Conservation (phyloP, 1,140 invertebrate species). For the Goniozus legneri region DNA sequence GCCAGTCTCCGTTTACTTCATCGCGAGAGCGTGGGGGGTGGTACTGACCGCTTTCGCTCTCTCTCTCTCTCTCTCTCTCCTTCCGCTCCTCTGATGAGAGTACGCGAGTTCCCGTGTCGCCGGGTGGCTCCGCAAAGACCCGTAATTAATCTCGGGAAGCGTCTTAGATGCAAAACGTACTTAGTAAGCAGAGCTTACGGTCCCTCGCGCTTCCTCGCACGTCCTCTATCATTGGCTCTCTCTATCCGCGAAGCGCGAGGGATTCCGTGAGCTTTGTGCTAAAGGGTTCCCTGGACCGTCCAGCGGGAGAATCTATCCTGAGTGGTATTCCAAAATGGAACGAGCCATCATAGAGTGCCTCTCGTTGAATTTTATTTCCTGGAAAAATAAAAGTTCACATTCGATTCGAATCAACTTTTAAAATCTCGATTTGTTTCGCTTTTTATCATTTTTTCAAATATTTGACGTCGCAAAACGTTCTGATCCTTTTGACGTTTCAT, state of each 20-base stretch:
- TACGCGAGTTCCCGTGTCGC: no score
- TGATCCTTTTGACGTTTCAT: no score
- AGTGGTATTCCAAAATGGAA: no score
- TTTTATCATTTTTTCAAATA: no score
- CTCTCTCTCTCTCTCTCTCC: background rate
- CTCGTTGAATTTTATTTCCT: no score
- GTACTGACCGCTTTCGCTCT: background rate
- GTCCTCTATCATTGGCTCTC: conserved; percentile 4
- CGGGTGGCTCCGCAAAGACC: conserved; percentile 31
- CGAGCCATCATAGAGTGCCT: no score
- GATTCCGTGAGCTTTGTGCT: conserved; percentile 11
- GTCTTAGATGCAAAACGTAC: conserved; percentile 43
- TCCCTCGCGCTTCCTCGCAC: background rate
- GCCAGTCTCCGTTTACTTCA: conserved; percentile 3
- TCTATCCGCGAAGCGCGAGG: background rate
- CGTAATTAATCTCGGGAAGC: conserved; percentile 42
- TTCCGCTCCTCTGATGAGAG: background rate
- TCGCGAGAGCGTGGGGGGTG: background rate
- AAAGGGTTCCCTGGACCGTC: conserved; percentile 17
- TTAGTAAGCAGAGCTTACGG: conserved; percentile 27
- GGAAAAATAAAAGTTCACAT: no score
- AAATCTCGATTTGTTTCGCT: no score
- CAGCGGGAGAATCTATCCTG: no score
- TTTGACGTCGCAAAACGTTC: no score
- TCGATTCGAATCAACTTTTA: no score